Base-by-base conservation (phyloP, 1,140 invertebrate genomes). In the Whitmania pigra region DNA sequence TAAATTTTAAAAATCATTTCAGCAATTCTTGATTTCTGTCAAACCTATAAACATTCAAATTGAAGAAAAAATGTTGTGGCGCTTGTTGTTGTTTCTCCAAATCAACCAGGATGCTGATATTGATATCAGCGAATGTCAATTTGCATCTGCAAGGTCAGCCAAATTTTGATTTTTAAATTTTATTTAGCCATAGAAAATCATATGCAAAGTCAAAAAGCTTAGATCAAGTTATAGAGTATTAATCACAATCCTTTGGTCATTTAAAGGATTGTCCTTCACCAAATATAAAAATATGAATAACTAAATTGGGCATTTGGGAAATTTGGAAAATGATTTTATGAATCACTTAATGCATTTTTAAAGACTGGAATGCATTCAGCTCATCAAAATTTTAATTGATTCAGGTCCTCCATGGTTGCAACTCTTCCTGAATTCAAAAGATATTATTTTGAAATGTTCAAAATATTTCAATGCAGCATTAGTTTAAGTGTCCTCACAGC, bases 371-470 rank as follows among this genome's bases (percentile, higher is more conserved):
- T 49, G 15, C 43, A 49, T 49, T 49, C 43, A 49, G 31, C 31
- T 36, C 31, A 36, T 36, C 6, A 36, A 36, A 36, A 36, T 36
- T 36, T 3, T 49, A 49, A 49, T 49, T 49, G 43, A 49, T 31
- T 63, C 22, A 63, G 57, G 57, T 63, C 57, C 74, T 85, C 92
- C 18, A 87, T 87, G n/a, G 88, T 90, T 78, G 87, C 89, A 0
- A 88, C 90, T 17, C 88, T 90, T 17, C 86, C 89, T 18, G 88
- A 91, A 80, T 87, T 89, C 15, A 79, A 79, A 72, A 76, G 83
- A 75, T 95, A 92, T 81, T 97, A 96, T 82, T 95, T 97, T 83
- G 92, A 89, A 40, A 86, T 87, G 18, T 83, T 97, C 57, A 89
- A 90, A 81, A 85, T 95, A 40, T 86, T 88, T 31, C 87, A 90